Percentiles rank a stretch among this genome's conserved stretches.
These are phyloP conservation scores for Tapirus terrestris DNA, from an alignment of 2,113 vertebrate species.

Conservation along the genomic window DNA sequence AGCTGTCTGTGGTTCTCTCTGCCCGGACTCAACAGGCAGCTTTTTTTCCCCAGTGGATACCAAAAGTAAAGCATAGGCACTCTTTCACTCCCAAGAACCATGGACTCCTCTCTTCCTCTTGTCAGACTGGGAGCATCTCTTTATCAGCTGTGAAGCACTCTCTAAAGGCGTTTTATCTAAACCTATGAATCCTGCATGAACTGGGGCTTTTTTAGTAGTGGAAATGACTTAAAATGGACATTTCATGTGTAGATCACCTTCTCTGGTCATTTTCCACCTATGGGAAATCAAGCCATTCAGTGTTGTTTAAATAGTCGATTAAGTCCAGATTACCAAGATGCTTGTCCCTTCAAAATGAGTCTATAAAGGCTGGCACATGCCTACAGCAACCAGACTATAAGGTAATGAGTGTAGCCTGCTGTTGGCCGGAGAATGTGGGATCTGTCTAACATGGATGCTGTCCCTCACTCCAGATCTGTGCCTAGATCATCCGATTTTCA, in stretches of 20 bases:
- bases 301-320: not conserved
- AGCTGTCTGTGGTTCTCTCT: not conserved
- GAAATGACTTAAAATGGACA: not conserved
- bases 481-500: not conserved
- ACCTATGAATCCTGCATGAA: not conserved
- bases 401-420: not conserved
- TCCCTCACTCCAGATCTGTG: not conserved
- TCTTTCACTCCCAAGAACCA: not conserved
- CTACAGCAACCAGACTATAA: not conserved
- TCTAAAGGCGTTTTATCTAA: not conserved
- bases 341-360: not conserved
- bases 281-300: not conserved
- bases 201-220: not conserved
- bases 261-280: not conserved
- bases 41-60: not conserved
- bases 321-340: not conserved
- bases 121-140: not conserved
- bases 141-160: not conserved
- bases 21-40: not conserved
- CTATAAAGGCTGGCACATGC: not conserved
- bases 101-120: not conserved
- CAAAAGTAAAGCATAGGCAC: not conserved
- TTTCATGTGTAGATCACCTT: not conserved
- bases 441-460: not conserved
- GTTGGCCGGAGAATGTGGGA: not conserved